Evolutionary conservation across 2,797 vertebrate genomes (phyloP).

Genomic region (Vespertilio murinus): DNA sequence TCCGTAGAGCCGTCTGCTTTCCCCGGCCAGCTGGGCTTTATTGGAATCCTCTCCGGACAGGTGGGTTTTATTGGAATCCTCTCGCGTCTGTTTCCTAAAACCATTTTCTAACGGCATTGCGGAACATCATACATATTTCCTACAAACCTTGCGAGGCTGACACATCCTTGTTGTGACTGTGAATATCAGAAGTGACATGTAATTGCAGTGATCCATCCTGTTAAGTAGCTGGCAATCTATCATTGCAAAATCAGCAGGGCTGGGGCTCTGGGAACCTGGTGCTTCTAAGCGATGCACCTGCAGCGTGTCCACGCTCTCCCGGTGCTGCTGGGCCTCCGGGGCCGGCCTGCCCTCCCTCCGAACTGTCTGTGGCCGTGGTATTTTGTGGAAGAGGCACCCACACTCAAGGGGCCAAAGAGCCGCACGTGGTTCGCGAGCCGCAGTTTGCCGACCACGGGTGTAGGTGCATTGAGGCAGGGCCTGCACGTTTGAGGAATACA

Average conservation of each 20-base stretch:
- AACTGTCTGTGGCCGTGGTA: too few relatives aligned
- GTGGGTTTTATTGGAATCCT: conserved; percentile 69
- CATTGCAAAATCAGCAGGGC: conserved; percentile 60
- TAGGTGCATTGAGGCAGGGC: not conserved
- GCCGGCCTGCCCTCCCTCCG: fast-evolving
- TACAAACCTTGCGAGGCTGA: conserved; percentile 80
- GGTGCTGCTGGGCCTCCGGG: fast-evolving
- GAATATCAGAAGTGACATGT: conserved; percentile 83
- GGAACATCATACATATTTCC: conserved; percentile 75
- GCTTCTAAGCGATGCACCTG: conserved; percentile 62
- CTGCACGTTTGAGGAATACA: not conserved
- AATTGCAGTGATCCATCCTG: conserved; percentile 79
- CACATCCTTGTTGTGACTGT: conserved; percentile 82
- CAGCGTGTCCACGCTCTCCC: not conserved
- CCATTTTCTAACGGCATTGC: conserved; percentile 20
- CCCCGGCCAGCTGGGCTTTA: conserved; percentile 60
- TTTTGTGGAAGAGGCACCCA: too few relatives aligned
- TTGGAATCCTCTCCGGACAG: conserved; percentile 49
- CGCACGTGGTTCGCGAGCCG: too few relatives aligned
- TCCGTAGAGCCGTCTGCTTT: not conserved
- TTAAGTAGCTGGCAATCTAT: conserved; percentile 79
- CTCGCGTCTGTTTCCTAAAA: conserved; percentile 64
- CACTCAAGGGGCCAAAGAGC: too few relatives aligned
- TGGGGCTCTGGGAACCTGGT: conserved; percentile 50
- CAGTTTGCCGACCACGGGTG: too few relatives aligned